Evolutionary conservation across 2,797 vertebrate genomes (phyloP), one percentile per base, ranked within the genome.

Genomic region (Ptychadena robeensis): DNA sequence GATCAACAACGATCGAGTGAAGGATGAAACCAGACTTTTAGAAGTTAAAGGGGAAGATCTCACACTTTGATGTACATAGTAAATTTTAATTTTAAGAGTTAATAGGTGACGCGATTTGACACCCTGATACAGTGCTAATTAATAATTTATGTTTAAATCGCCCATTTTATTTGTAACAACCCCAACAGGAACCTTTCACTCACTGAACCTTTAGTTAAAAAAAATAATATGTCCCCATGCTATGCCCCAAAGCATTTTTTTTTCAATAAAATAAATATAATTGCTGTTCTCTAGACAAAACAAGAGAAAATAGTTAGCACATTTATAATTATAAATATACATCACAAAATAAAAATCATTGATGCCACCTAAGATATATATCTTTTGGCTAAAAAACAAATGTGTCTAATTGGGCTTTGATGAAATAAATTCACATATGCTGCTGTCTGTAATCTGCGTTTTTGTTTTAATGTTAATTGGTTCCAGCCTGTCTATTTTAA

Each of bases 281-380:
- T 28, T 27, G 38, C 11, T 14, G 28, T 32, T 34, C 66, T 28
- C 57, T 1, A 11, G 28, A 67, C 40, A 48, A 64, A 9, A 59
- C 11, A 35, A 9, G 18, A 37, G 28, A 27, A 53, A 79, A 38
- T 69, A 25, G 40, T 22, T 53, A 53, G 35, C 32, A 68, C 31
- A 35, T 69, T 57, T 44, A 12, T 35, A 78, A 67, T 67, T 40
- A 53, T 78, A 6, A 27, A 48, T 9, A 28, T 35, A 27, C 8
- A 25, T 31, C 67, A 57, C 66, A 32, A 35, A n/a, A n/a, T n/a
- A n/a, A n/a, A 27, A 31, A 73, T 64, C 57, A 44, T 18, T 37
- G 15, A 75, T 74, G 44, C 12, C 18, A 92, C 93, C 93, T 90
- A 38, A 92, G 91, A 85, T 75, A 67, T 82, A 30, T 72, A 78